A percentile compares a stretch with the other conserved stretches of the same genome.
These are phyloP conservation scores for Cichladusa arquata DNA, from an alignment of 2,113 vertebrate species.

Conservation along the genomic window DNA sequence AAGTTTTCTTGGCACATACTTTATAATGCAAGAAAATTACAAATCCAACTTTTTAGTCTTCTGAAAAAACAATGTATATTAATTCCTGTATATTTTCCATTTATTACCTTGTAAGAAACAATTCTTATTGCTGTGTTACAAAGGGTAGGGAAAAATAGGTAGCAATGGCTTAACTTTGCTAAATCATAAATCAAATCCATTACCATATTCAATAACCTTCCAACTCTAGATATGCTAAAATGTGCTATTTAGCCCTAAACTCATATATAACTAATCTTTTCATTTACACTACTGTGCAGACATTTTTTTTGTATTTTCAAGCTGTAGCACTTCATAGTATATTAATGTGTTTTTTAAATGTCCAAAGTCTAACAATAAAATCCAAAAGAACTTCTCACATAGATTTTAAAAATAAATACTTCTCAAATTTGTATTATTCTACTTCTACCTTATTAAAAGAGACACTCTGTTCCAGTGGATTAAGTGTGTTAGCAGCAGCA, in stretches of 20 bases:
- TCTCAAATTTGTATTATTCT: not conserved
- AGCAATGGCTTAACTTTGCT: not conserved
- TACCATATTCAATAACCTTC: not conserved
- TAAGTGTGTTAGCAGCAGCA: constrained; percentile 90
- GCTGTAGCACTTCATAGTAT: not conserved
- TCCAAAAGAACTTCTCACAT: not conserved
- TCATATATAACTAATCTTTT: not conserved
- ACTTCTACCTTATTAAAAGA: constrained; percentile 93
- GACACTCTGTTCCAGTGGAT: constrained; percentile 92
- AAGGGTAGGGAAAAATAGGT: not conserved
- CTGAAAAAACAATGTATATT: not conserved
- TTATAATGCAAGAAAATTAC: not conserved
- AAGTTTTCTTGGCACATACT: not conserved
- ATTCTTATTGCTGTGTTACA: not conserved
- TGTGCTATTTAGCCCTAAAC: not conserved
- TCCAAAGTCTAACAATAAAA: not conserved
- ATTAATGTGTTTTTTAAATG: not conserved
- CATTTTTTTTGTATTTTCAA: not conserved
- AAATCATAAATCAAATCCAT: not conserved
- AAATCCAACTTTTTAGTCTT: not conserved
- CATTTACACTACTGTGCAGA: not conserved
- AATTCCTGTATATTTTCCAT: not conserved
- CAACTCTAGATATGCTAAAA: not conserved
- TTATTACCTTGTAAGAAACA: not conserved
- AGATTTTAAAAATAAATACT: not conserved